Base-by-base conservation (phyloP, 2,888 invertebrate species). In the Heteromyza rotundicornis region DNA sequence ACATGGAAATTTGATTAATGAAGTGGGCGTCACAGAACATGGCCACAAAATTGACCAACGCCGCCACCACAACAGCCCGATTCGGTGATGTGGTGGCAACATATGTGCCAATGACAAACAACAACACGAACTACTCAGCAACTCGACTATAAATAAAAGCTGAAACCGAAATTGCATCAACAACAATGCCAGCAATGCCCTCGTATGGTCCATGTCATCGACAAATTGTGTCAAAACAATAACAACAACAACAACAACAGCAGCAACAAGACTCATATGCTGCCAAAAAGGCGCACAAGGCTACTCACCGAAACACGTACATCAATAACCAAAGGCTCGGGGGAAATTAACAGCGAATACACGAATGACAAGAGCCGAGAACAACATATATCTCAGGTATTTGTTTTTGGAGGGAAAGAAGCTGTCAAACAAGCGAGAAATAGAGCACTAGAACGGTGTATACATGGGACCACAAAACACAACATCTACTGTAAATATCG, bases 181-280 rank as follows among this genome's bases (percentile, higher is more conserved):
- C 40, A 40, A 40, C 40, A 40, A n/a, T 3, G 14, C 32, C 12
- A 12, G 5, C 32, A 32, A 8, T 32, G 32, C 7, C 32, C 10
- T n/a, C 40, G 16, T 10, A 76, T 73, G 74, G 73, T 76, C 74
- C 76, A 73, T 74, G 75, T 74, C 73, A 76, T 69, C 68, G 75
- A 65, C 63, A 66, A 69, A 71, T 73, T 75, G 73, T 74, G 75
- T 70, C 73, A 74, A 74, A 64, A 61, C 64, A 63, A 68, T 71
- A 70, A 60, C 67, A 76, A 70, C 70, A 62, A 53, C 64, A 51
- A 22, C 19, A 23, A 49, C 27, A 27, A 27, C 27, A 27, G 10
- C 27, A 27, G 10, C 27, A 27, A 27, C 40, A 40, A 3, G 40
- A n/a, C 40, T 14, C 40, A 40, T 3, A 40, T n/a, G 14, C 10